Percentiles rank a stretch among this genome's conserved stretches.
Evolutionary conservation across 2,888 invertebrate species (phyloP).

Genomic region (Hypomecis atomaria): DNA sequence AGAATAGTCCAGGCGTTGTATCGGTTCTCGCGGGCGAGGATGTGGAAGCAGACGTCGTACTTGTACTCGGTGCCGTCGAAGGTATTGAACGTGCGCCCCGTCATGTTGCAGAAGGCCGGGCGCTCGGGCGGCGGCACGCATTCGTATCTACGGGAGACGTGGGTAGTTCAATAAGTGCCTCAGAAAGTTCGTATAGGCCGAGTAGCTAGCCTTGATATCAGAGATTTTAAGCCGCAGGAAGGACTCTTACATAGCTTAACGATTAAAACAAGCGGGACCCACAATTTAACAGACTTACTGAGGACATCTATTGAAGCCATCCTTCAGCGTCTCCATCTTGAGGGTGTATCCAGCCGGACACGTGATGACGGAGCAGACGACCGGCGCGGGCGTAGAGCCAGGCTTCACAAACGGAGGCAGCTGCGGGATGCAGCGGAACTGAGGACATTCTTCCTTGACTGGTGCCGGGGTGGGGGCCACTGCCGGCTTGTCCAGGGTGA

Average conservation of each 20-base stretch:
- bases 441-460: slow-evolving; percentile 68
- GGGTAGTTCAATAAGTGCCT: no score
- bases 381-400: slow-evolving; percentile 54
- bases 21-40: slow-evolving; percentile 88
- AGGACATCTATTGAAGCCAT: slow-evolving; percentile 72
- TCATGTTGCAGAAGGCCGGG: slow-evolving; percentile 88
- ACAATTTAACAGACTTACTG: slow-evolving; percentile 60
- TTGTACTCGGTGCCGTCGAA: slow-evolving; percentile 92
- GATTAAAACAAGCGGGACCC: no score
- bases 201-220: no score
- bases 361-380: slow-evolving; percentile 71
- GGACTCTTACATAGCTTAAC: no score
- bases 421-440: slow-evolving; percentile 83
- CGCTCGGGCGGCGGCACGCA: slow-evolving; percentile 87
- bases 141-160: slow-evolving; percentile 74
- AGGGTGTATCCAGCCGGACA: slow-evolving; percentile 87
- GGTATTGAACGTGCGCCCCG: slow-evolving; percentile 90
- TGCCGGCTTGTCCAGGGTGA: slow-evolving; percentile 68
- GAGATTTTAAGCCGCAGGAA: no score
- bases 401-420: slow-evolving; percentile 72
- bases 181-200: no score
- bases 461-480: slow-evolving; percentile 36
- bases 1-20: slow-evolving; percentile 89
- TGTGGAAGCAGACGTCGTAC: slow-evolving; percentile 92
- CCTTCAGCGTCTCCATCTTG: slow-evolving; percentile 68